Conservation (phyloP, 2,113 vertebrate genomes). For the Turnix velox region DNA sequence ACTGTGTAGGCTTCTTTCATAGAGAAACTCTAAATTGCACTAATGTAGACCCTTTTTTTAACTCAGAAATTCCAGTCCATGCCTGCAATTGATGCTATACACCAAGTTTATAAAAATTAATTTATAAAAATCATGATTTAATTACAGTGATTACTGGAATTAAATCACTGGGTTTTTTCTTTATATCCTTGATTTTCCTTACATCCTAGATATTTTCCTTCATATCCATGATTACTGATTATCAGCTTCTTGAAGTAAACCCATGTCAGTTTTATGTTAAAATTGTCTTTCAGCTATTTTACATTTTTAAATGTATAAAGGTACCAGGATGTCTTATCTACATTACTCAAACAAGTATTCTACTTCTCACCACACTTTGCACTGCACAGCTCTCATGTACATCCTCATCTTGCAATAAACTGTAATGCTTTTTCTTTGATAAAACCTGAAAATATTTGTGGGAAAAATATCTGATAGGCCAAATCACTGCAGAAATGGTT, state of each 20-base stretch:
- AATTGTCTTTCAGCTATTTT: background rate
- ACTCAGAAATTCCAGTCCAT: too few relatives aligned
- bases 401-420: background rate
- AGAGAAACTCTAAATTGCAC: too few relatives aligned
- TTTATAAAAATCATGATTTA: too few relatives aligned
- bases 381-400: background rate
- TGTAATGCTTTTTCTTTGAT: background rate
- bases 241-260: background rate
- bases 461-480: background rate
- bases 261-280: rapidly evolving
- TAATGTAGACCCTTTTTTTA: too few relatives aligned
- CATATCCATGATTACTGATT: background rate
- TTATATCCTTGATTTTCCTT: too few relatives aligned
- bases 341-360: too few relatives aligned
- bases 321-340: background rate
- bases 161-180: too few relatives aligned
- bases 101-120: too few relatives aligned
- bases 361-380: background rate
- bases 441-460: background rate
- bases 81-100: too few relatives aligned
- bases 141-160: too few relatives aligned
- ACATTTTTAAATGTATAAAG: background rate
- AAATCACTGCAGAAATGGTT: background rate
- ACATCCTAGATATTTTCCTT: too few relatives aligned
- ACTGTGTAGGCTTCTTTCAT: too few relatives aligned